Conservation (phyloP, 2,113 vertebrate genomes). For the Chionomys nivalis region DNA sequence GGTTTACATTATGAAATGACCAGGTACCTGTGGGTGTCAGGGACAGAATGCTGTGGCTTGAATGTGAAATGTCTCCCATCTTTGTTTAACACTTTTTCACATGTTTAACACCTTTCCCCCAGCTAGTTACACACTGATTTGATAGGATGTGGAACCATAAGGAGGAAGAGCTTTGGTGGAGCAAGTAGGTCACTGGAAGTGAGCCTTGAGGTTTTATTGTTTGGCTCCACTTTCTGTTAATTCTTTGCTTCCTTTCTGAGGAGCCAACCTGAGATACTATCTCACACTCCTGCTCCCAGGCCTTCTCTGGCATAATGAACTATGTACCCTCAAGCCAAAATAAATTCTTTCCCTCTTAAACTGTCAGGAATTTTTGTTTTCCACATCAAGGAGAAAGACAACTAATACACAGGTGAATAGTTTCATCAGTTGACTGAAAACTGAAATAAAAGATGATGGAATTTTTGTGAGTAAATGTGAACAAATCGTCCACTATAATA, state of each 20-base stretch:
- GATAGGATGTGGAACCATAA: not conserved
- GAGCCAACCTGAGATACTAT: not conserved
- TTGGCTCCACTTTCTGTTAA: not conserved
- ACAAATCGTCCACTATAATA: not conserved
- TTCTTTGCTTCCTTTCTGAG: not conserved
- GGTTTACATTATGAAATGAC: not conserved
- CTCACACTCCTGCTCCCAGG: not conserved
- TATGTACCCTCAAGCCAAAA: not conserved
- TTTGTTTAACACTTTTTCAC: not conserved
- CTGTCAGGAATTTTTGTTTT: not conserved
- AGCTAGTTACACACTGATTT: not conserved
- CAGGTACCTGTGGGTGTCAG: not conserved
- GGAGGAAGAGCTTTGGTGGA: too few relatives aligned
- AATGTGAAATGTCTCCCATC: not conserved
- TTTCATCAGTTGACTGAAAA: slow-evolving; percentile 13
- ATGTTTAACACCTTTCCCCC: not conserved
- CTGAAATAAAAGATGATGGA: not conserved
- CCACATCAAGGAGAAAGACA: not conserved
- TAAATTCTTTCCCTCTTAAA: not conserved
- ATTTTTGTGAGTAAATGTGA: slow-evolving; percentile 37
- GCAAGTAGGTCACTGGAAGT: not conserved
- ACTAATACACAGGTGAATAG: not conserved
- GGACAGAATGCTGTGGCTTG: not conserved
- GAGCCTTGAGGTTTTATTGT: not conserved
- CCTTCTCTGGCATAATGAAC: not conserved